Conservation (phyloP, 2,888 invertebrate genomes). For the Nomada fucata region DNA sequence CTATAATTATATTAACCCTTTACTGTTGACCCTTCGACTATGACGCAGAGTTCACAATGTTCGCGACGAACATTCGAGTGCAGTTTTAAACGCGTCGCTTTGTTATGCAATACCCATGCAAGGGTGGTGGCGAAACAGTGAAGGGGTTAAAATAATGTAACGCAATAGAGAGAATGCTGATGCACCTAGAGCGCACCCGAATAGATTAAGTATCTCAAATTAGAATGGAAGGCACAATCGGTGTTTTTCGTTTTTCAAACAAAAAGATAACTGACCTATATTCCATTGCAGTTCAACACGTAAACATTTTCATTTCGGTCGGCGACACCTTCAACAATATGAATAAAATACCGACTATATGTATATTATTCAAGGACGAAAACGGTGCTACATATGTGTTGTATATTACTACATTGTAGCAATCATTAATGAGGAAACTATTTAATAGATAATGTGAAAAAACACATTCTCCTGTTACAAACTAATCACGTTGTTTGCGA, state of each 20-base stretch:
- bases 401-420: constrained; percentile 1
- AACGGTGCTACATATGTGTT: constrained; percentile 11
- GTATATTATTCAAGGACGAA: neutral
- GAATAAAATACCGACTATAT: neutral
- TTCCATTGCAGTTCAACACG: neutral
- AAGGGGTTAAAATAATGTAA: constrained; percentile 60
- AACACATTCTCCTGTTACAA: constrained; percentile 1
- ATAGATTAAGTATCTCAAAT: constrained; percentile 50
- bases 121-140: no score
- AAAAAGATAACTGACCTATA: constrained; percentile 60
- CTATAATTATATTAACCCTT: constrained; percentile 65
- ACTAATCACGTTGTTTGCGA: neutral
- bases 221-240: constrained; percentile 75
- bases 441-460: constrained; percentile 1
- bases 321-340: neutral
- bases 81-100: no score
- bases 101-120: no score
- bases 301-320: neutral
- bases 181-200: constrained; percentile 31
- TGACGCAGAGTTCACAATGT: no score
- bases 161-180: constrained; percentile 57
- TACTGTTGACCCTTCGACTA: no score
- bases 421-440: constrained; percentile 1
- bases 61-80: no score
- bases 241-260: constrained; percentile 42